phyloP scores from a whole-genome alignment of 2,113 vertebrate genomes.

The Hylia prasina region DNA sequence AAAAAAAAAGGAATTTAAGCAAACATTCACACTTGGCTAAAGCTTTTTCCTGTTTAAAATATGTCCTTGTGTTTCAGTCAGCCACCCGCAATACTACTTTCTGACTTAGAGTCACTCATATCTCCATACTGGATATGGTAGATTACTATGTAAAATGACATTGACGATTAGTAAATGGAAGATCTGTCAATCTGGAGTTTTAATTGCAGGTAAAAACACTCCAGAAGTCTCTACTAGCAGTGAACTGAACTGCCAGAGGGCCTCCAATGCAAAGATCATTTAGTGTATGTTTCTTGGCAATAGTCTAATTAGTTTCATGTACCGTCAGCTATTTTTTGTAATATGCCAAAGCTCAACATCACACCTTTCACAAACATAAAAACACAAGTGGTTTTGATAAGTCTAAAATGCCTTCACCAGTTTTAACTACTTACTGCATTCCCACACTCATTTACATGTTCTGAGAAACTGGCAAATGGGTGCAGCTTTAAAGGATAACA shows the following conservation, averaged over 20 bases:
- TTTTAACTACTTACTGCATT: neutral
- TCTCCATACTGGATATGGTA: neutral
- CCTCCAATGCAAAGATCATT: neutral
- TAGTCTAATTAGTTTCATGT: neutral
- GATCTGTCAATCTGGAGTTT: neutral
- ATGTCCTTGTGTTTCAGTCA: neutral
- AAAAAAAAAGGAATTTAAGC: neutral
- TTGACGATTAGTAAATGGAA: neutral
- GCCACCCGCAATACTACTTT: neutral
- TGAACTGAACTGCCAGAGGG: neutral
- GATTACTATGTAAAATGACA: neutral
- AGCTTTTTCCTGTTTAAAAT: neutral
- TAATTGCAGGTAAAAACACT: neutral
- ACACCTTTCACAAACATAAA: neutral
- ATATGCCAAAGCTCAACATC: neutral
- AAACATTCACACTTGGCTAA: neutral
- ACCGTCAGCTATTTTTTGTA: neutral
- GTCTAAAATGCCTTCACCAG: neutral
- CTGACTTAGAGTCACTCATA: neutral
- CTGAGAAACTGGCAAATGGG: neutral
- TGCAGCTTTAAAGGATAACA: neutral
- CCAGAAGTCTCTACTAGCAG: neutral
- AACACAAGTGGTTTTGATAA: constrained; percentile 26
- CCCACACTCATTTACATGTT: neutral
- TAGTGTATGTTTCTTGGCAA: neutral